Base-by-base conservation (phyloP, 2,888 invertebrate genomes). In the Philereme transversata region DNA sequence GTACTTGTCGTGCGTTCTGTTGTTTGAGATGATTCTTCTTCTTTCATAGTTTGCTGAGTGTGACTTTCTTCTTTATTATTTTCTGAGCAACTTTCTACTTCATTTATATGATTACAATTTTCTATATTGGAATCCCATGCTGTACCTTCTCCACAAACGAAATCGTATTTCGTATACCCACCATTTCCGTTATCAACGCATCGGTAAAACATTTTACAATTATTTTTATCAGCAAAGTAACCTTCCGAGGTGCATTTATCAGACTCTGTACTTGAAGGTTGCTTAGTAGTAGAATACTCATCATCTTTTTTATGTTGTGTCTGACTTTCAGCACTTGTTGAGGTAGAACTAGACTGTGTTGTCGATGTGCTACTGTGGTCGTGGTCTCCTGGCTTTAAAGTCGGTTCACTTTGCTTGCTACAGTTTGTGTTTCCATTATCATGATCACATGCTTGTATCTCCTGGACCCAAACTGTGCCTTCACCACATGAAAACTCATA, bases 401-500 rank as follows among this genome's bases (percentile, higher is more conserved):
- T 71, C 45, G 76, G 63, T 35, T 67, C 62, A 43, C 58, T 76
- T 68, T 82, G 78, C 60, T 70, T 64, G 34, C 71, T 80, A 47
- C 86, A 83, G 63, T 62, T 77, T 50, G 60, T 68, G 41, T 77
- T 67, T 60, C 68, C 82, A 55, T 78, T 81, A 56, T 85, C 83
- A 69, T 86, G 82, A 71, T 89, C 83, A 71, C 91, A 96, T 0
- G 94, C 93, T 73, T 93, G 92, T 55, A 93, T 84, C n/a, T 90
- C 88, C 74, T 94, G 93, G 73, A 95, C 95, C 95, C 95, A 96
- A n/a, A 93, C 93, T 0, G 96, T 96, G 41, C 95, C 95, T 60
- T 93, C 92, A 0, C 94, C 94, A 72, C 96, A 96, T 54, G 88
- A 82, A 72, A 95, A 95, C 51, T 95, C 94, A 71, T 93, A 93